phyloP scores from a whole-genome alignment of 2,113 vertebrate genomes.

The Dendropsophus ebraccatus region DNA sequence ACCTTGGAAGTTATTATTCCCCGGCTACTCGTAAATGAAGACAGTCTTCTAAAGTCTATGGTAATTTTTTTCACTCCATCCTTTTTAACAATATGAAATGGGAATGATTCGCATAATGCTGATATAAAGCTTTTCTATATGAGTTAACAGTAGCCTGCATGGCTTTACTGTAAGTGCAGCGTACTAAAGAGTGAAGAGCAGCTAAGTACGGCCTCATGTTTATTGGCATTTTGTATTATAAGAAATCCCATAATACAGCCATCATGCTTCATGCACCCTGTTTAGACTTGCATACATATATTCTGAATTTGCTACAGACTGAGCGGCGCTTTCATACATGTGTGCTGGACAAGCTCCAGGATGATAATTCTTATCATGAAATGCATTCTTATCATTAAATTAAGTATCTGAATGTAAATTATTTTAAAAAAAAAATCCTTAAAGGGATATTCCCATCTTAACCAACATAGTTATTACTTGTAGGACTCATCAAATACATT shows the following conservation, averaged over 20 bases:
- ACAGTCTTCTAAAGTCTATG: no score
- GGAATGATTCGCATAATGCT: no score
- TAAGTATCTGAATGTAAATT: background rate
- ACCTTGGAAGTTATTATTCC: no score
- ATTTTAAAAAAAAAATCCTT: background rate
- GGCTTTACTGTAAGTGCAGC: no score
- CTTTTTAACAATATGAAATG: background rate
- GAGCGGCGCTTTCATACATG: background rate
- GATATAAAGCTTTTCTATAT: background rate
- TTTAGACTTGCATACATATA: background rate
- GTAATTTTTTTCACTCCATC: no score
- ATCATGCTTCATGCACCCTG: background rate
- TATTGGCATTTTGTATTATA: background rate
- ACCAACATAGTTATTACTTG: no score
- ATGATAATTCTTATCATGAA: background rate
- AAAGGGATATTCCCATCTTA: no score
- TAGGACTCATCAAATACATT: no score
- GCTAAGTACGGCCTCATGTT: background rate
- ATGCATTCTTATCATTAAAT: no score
- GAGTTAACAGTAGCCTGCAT: background rate
- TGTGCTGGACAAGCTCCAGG: background rate
- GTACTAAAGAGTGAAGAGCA: background rate
- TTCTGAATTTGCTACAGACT: background rate
- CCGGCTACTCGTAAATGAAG: no score
- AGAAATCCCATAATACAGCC: background rate